Conservation (phyloP, 1,140 invertebrate species). For the Choristoneura fumiferana region DNA sequence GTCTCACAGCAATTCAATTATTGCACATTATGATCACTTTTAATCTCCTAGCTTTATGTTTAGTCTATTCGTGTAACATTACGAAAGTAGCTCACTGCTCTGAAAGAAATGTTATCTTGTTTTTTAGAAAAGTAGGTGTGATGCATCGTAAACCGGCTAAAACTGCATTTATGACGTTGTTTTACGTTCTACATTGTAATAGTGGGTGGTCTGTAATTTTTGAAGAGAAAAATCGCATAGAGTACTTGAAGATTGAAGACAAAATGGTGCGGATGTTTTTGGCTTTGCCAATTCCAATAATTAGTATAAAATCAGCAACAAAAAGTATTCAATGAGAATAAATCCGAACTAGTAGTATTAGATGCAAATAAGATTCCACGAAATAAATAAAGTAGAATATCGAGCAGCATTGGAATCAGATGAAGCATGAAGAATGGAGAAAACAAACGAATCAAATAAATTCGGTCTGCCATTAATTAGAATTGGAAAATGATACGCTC, state of each 20-base stretch:
- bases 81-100: background rate
- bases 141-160: constrained; percentile 21
- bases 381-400: constrained; percentile 48
- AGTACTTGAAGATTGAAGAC: no score
- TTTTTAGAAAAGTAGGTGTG: constrained; percentile 25
- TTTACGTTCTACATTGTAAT: no score
- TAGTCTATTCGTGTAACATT: background rate
- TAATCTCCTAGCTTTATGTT: background rate
- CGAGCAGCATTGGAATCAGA: background rate
- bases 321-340: no score
- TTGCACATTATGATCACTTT: background rate
- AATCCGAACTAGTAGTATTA: background rate
- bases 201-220: no score
- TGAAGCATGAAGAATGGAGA: constrained; percentile 1
- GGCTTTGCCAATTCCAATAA: no score
- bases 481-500: no score
- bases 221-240: no score
- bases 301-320: no score
- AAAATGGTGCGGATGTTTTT: no score
- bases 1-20: no score
- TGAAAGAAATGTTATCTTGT: constrained; percentile 12
- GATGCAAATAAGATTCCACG: constrained; percentile 36
- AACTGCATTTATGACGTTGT: no score
- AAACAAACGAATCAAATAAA: constrained; percentile 35
- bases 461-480: background rate